A percentile compares a stretch with the other conserved stretches of the same genome.
Evolutionary conservation across 2,888 invertebrate genomes (phyloP).

Genomic region (Chymomyza procnemis): DNA sequence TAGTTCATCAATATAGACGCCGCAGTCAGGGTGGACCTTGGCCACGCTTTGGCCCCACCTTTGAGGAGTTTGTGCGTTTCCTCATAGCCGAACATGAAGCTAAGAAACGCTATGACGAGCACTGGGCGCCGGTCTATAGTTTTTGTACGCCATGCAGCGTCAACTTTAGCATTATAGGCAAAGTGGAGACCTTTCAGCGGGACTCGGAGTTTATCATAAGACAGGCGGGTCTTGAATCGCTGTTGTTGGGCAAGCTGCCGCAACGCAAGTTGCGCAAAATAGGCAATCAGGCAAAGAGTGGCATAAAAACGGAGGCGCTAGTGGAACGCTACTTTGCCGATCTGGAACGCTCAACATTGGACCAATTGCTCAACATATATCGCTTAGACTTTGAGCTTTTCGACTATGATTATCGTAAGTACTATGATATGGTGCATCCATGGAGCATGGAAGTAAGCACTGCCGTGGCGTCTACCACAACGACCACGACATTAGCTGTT

Average conservation of each 20-base stretch:
- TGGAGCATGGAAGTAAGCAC: constrained; percentile 53
- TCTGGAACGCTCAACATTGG: constrained; percentile 80
- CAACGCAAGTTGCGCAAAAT: constrained; percentile 80
- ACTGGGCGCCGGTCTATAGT: constrained; percentile 83
- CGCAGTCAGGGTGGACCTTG: constrained; percentile 43
- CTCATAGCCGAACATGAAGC: constrained; percentile 82
- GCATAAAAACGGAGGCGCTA: constrained; percentile 79
- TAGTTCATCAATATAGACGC: constrained; percentile 81
- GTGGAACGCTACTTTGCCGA: constrained; percentile 82
- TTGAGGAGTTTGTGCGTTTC: constrained; percentile 86
- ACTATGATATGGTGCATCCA: constrained; percentile 79
- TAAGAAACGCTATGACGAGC: constrained; percentile 81
- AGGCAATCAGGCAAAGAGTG: constrained; percentile 76
- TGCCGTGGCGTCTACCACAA: constrained; percentile 1
- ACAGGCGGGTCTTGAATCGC: constrained; percentile 81
- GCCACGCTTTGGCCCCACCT: constrained; percentile 81
- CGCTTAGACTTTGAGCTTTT: constrained; percentile 85
- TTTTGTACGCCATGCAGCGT: constrained; percentile 84
- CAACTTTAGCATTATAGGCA: constrained; percentile 83
- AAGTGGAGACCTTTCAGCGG: constrained; percentile 82
- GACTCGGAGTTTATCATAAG: constrained; percentile 82
- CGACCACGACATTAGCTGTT: neutral
- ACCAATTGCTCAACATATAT: constrained; percentile 82
- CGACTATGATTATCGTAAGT: constrained; percentile 82
- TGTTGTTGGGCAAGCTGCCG: constrained; percentile 80